A percentile compares a stretch with the other conserved stretches of the same genome.
Conservation (phyloP, 2,888 invertebrate species). For the Coelopa pilipes region DNA sequence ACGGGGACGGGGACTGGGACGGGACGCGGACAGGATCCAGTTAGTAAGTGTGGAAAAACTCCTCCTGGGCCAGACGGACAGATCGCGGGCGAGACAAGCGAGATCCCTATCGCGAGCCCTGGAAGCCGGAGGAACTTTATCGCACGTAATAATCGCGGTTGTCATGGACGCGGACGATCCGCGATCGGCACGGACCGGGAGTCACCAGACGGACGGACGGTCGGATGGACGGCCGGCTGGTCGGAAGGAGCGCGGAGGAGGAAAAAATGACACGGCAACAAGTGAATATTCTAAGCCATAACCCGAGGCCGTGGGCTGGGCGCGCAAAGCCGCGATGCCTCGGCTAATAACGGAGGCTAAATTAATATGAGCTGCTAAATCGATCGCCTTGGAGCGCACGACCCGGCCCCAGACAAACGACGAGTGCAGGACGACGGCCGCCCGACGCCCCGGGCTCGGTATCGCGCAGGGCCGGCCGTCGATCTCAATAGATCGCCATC, state of each 20-base stretch:
- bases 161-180: not conserved
- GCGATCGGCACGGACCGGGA: not conserved
- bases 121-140: constrained; percentile 20
- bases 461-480: constrained; percentile 12
- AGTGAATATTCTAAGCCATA: not conserved
- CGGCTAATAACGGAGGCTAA: not conserved
- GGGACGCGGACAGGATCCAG: too few species aligned
- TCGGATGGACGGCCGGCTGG: not conserved
- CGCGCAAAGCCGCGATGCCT: not conserved
- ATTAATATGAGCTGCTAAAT: too few species aligned
- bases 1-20: too few species aligned
- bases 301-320: not conserved
- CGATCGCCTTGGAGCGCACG: too few species aligned
- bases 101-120: constrained; percentile 27
- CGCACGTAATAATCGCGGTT: constrained; percentile 16
- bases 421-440: too few species aligned
- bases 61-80: not conserved
- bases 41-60: too few species aligned
- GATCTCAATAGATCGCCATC: constrained; percentile 35
- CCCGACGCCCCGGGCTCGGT: not conserved
- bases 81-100: not conserved
- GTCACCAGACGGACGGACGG: not conserved
- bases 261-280: not conserved
- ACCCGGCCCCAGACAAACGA: too few species aligned
- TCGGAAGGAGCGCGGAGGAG: not conserved